These are phyloP conservation scores for Morone saxatilis DNA, from an alignment of 2,113 vertebrate species.

Conservation along the genomic window DNA sequence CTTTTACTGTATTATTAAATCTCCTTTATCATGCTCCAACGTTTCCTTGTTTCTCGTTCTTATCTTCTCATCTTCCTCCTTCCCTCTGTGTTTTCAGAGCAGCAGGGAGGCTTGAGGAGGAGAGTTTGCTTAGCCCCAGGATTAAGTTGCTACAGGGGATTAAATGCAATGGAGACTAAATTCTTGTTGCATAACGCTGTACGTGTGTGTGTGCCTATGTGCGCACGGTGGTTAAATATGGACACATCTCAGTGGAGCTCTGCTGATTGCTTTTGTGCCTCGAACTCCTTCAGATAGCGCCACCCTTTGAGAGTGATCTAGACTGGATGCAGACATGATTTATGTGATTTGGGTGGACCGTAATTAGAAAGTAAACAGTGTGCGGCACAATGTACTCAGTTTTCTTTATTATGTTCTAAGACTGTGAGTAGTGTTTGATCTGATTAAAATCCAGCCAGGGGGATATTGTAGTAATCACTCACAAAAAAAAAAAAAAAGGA, in stretches of 20 bases:
- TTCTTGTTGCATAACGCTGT: slow-evolving; percentile 72
- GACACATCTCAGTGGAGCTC: slow-evolving; percentile 65
- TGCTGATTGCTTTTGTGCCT: slow-evolving; percentile 75
- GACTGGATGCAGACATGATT: slow-evolving; percentile 63
- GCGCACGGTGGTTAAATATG: slow-evolving; percentile 71
- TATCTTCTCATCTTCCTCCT: slow-evolving; percentile 35
- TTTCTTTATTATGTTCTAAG: slow-evolving; percentile 61
- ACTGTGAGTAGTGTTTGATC: slow-evolving; percentile 55
- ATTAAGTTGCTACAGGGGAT: slow-evolving; percentile 80
- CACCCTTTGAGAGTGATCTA: slow-evolving; percentile 59
- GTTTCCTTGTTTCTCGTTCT: slow-evolving; percentile 41
- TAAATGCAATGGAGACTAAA: slow-evolving; percentile 83
- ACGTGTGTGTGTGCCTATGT: slow-evolving; percentile 12
- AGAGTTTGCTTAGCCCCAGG: slow-evolving; percentile 76
- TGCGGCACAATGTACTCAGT: slow-evolving; percentile 45
- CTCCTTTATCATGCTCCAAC: slow-evolving; percentile 24
- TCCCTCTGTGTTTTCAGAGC: slow-evolving; percentile 45
- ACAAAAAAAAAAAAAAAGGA: slow-evolving; percentile 17
- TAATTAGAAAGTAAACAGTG: slow-evolving; percentile 73
- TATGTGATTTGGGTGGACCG: slow-evolving; percentile 63
- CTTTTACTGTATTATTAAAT: slow-evolving; percentile 10
- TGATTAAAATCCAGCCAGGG: slow-evolving; percentile 54
- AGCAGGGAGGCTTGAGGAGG: slow-evolving; percentile 61
- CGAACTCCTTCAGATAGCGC: slow-evolving; percentile 62
- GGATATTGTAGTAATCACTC: slow-evolving; percentile 53